Percentiles rank a stretch among this genome's conserved stretches.
Evolutionary conservation across 2,888 invertebrate genomes (phyloP).

Genomic region (Lagria hirta): DNA sequence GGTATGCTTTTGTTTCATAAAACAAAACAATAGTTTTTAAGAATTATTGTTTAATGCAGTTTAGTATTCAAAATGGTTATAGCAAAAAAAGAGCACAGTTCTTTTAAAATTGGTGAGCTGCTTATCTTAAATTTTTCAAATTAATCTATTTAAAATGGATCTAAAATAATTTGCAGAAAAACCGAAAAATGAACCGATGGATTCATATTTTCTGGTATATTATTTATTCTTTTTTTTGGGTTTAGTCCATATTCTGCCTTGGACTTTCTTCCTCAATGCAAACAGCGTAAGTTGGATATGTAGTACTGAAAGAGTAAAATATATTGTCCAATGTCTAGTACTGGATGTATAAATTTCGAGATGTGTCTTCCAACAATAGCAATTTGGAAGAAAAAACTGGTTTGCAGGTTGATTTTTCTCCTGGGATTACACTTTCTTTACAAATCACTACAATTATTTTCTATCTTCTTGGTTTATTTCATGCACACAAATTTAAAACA

Average conservation of each 20-base stretch:
- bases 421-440: constrained; percentile 3
- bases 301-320: not conserved
- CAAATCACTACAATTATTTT: constrained; percentile 9
- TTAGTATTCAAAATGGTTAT: too few relatives aligned
- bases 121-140: too few relatives aligned
- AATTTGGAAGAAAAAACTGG: constrained; percentile 7
- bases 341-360: constrained; percentile 22
- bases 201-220: constrained; percentile 3
- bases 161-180: too few relatives aligned
- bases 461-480: not conserved
- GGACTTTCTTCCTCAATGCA: constrained; percentile 14
- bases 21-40: too few relatives aligned
- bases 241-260: constrained; percentile 13
- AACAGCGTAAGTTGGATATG: constrained; percentile 11
- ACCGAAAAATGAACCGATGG: constrained; percentile 2
- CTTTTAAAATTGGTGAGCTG: too few relatives aligned
- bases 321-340: constrained; percentile 9
- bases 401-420: constrained; percentile 10
- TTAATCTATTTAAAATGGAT: too few relatives aligned
- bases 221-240: constrained; percentile 15
- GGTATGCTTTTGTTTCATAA: too few relatives aligned
- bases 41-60: too few relatives aligned
- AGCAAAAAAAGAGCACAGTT: too few relatives aligned
- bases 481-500: not conserved
- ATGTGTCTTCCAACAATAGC: constrained; percentile 5